These are phyloP conservation scores for Siniperca obscura DNA, from an alignment of 2,797 vertebrate species.

Conservation along the genomic window DNA sequence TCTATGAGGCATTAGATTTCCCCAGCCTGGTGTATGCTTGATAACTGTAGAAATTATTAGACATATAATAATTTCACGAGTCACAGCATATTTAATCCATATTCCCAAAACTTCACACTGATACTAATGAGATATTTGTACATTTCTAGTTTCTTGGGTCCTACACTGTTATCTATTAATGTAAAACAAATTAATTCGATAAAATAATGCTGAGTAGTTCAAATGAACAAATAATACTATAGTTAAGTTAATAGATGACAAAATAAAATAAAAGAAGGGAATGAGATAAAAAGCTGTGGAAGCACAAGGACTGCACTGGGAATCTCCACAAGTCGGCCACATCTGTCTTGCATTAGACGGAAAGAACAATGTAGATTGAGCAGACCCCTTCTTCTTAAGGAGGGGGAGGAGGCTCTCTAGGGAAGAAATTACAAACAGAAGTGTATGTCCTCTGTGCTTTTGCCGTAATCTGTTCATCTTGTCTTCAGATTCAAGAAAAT, in stretches of 20 bases:
- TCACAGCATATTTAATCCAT: not conserved
- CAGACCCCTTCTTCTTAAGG: slow-evolving; percentile 72
- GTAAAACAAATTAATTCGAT: slow-evolving; percentile 11
- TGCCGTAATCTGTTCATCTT: slow-evolving; percentile 59
- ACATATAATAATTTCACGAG: not conserved
- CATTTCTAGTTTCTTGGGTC: not conserved
- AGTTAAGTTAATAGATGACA: slow-evolving; percentile 19
- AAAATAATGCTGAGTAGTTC: slow-evolving; percentile 2
- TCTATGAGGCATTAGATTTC: not conserved
- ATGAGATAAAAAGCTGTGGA: slow-evolving; percentile 44
- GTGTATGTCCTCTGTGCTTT: slow-evolving; percentile 60
- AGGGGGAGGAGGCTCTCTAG: slow-evolving; percentile 72
- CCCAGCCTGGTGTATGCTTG: not conserved
- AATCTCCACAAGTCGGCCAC: slow-evolving; percentile 74
- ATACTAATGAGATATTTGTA: not conserved
- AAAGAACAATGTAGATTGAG: slow-evolving; percentile 82
- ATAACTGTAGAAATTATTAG: not conserved
- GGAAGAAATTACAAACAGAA: slow-evolving; percentile 84
- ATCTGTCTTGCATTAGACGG: slow-evolving; percentile 86
- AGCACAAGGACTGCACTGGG: slow-evolving; percentile 63
- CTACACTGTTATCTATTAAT: not conserved
- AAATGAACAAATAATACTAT: slow-evolving; percentile 4
- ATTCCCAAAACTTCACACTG: not conserved
- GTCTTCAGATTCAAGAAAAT: slow-evolving; percentile 38
- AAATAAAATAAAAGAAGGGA: slow-evolving; percentile 40